Percentiles rank a stretch among this genome's conserved stretches.
Conservation (phyloP, 2,888 invertebrate species). For the Tinea pellionella region DNA sequence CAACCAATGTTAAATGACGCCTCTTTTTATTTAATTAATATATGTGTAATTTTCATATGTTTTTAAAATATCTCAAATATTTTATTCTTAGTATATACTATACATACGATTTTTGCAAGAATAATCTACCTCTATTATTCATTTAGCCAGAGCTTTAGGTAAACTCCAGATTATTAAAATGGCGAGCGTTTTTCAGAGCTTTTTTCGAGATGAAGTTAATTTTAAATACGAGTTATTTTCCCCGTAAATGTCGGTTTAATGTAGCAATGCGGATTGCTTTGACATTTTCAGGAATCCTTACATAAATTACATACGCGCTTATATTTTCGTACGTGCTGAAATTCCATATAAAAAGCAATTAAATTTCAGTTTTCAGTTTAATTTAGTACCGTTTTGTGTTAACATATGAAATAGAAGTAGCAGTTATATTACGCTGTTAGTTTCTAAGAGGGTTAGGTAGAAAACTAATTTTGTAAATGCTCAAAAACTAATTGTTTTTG, state of each 20-base stretch:
- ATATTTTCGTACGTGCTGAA: background rate
- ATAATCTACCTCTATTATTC: no score
- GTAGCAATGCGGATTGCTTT: background rate
- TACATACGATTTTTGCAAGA: no score
- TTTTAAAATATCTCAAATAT: no score
- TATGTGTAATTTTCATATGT: no score
- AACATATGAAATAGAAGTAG: no score
- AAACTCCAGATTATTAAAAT: background rate
- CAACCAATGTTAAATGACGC: no score
- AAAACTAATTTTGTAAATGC: no score
- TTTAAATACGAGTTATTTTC: background rate
- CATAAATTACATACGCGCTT: background rate
- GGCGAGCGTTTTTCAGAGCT: background rate
- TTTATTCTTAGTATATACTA: no score
- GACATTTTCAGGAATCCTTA: background rate
- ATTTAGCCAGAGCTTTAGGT: background rate
- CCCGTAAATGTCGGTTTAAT: background rate
- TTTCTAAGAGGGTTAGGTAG: no score
- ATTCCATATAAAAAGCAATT: slow-evolving; percentile 5
- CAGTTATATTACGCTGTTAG: no score
- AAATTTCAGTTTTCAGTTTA: background rate
- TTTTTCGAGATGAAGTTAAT: background rate
- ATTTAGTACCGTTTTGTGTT: background rate
- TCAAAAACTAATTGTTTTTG: no score
- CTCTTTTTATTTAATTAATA: no score